Evolutionary conservation across 2,113 vertebrate genomes (phyloP).

Genomic region (Pholis gunnellus): DNA sequence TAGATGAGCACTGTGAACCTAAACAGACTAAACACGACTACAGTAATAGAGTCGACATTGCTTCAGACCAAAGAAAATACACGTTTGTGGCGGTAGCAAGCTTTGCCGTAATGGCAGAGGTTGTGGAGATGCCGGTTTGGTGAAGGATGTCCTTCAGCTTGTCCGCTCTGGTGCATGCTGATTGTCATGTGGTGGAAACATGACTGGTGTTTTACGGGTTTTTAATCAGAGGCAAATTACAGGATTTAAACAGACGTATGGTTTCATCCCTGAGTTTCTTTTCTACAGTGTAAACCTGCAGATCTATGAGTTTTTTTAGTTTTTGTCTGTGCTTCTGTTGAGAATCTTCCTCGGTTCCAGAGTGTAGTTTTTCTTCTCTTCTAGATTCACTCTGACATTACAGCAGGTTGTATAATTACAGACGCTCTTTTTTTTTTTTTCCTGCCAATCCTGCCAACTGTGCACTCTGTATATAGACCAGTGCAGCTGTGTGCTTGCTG

Average conservation of each 20-base stretch:
- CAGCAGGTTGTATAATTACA: constrained; percentile 59
- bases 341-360: background rate
- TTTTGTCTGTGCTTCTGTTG: background rate
- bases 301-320: background rate
- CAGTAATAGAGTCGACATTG: constrained; percentile 4
- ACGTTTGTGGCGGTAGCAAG: background rate
- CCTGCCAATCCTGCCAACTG: constrained; percentile 16
- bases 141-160: constrained; percentile 25
- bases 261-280: background rate
- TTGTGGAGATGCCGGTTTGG: constrained; percentile 19
- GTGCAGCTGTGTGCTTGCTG: constrained; percentile 25
- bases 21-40: constrained; percentile 13
- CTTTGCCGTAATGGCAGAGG: constrained; percentile 7
- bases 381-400: constrained; percentile 46
- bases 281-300: background rate
- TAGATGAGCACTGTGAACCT: background rate
- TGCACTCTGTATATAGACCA: constrained; percentile 34
- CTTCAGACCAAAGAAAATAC: constrained; percentile 31
- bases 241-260: background rate
- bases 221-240: background rate
- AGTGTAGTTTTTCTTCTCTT: background rate
- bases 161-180: constrained; percentile 4
- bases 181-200: constrained; percentile 15
- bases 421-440: constrained; percentile 22
- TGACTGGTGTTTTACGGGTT: background rate